Base-by-base conservation (phyloP, 1,140 invertebrate genomes). In the Elymnias hypermnestra region DNA sequence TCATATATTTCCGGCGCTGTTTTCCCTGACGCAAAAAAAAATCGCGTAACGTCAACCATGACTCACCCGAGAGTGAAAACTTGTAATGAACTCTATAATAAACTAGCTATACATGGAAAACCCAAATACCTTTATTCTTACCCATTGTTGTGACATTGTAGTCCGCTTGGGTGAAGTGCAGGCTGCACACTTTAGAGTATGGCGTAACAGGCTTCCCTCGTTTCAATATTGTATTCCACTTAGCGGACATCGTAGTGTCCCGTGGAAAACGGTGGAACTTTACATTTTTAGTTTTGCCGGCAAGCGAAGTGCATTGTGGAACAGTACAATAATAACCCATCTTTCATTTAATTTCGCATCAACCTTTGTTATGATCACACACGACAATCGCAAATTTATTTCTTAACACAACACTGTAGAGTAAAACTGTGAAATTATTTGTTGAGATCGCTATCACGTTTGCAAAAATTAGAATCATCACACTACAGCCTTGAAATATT, bases 321-420 rank as follows among this genome's bases (percentile, higher is more conserved):
- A 86, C 83, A 1, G 83, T 86, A 55, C 83, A 86, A 69, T 86
- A 86, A 69, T 86, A 86, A 65, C 83, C 83, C 83, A 86, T 86
- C 55, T 60, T 67, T 42, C 31, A 37, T 14, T 41, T 26, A 14
- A 41, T 37, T 58, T 33, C 55, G 51, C 35, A 57, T 33, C 55
- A 58, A 60, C 45, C 65, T 76, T 76, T 74, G 71, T 72, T 74
- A 54, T 71, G 37, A 35, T 57, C 15, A 53, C 53, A 54, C 53
- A 38, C 56, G 52, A 38, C 28, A 42, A 38, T 39, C 41, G 53
- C 40, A 38, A 39, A 28, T 13, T 35, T 56, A 43, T 45, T 53
- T 57, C 50, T 46, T 53, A 60, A 55, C 39, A 52, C 18, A 48
- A 59, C 57, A 63, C 35, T 1, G 26, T 45, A 37, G 17, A 39